Evolutionary conservation across 2,113 vertebrate species (phyloP), one percentile per base, ranked within the genome.

Genomic region (Semicossyphus pulcher): DNA sequence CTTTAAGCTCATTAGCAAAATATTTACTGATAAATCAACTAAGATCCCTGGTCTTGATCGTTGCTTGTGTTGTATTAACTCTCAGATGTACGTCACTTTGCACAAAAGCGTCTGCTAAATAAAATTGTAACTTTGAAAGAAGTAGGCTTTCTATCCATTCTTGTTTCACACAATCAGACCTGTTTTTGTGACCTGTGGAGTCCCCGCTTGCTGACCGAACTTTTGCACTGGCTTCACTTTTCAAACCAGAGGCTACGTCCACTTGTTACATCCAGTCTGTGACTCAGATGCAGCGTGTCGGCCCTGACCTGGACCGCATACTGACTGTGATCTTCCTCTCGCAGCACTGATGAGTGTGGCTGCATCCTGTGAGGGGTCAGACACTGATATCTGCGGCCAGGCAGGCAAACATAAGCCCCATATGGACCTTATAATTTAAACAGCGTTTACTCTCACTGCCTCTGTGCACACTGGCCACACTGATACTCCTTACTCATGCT

Each of bases 391-490:
- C 14, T 57, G 52, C 26, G 37, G 52, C 12, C 45, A 73, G 60
- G 47, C 53, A 14, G 59, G 23, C 37, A 34, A 39, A 54, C 23
- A 31, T 31, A 15, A 66, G 26, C 51, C 56, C 63, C 69, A 71
- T 76, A 56, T 49, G 76, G 60, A 10, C 70, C 21, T 57, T 62
- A 76, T 60, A 56, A 66, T 53, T 79, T 77, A 31, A 62, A 82
- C 47, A 52, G 37, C 52, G 29, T 81, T 72, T 45, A 29, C 64
- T 59, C 59, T 18, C 51, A 52, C 57, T 56, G 36, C 59, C 25
- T 57, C 63, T 59, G 28, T 58, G 53, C 59, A 47, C 23, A 11
- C 42, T 14, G 62, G 28, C 36, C 21, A 36, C 54, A 44, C 31
- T 44, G 41, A n/a, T 9, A 23, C 23, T 48, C 42, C 48, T 39